phyloP scores from a whole-genome alignment of 2,797 vertebrate species.

The Anguilla megastoma region DNA sequence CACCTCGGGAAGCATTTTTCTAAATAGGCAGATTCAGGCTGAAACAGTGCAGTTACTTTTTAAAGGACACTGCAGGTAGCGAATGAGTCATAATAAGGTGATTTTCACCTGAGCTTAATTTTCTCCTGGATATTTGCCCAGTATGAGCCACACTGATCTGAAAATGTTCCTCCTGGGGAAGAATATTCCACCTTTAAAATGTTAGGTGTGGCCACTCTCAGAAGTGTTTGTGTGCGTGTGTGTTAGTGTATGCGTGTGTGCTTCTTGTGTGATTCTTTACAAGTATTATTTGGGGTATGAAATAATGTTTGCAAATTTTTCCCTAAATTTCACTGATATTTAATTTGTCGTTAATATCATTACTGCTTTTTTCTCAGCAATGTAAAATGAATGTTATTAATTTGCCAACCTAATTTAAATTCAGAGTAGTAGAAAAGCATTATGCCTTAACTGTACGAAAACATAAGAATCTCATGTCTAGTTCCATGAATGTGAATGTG shows the following conservation, averaged over 20 bases:
- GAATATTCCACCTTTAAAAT: not conserved
- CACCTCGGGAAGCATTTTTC: too few relatives aligned
- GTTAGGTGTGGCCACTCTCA: not conserved
- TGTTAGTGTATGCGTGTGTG: not conserved
- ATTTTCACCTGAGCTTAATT: constrained; percentile 5
- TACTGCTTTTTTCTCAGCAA: too few relatives aligned
- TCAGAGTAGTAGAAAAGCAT: too few relatives aligned
- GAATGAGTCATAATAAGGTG: not conserved
- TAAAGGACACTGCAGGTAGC: not conserved
- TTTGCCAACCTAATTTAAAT: too few relatives aligned
- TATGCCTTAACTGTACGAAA: too few relatives aligned
- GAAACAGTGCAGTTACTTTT: too few relatives aligned
- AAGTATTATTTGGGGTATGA: not conserved
- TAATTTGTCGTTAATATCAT: too few relatives aligned
- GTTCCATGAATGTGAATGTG: not conserved
- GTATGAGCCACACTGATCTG: not conserved
- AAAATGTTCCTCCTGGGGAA: not conserved
- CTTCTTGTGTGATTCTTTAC: not conserved
- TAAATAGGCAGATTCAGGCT: too few relatives aligned
- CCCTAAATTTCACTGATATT: not conserved
- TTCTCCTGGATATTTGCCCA: not conserved
- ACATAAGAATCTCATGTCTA: not conserved
- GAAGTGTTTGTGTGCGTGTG: not conserved
- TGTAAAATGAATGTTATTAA: too few relatives aligned
- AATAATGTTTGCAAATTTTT: not conserved